Evolutionary conservation across 2,113 vertebrate species (phyloP), one percentile per base, ranked within the genome.

Genomic region (Antennarius striatus): DNA sequence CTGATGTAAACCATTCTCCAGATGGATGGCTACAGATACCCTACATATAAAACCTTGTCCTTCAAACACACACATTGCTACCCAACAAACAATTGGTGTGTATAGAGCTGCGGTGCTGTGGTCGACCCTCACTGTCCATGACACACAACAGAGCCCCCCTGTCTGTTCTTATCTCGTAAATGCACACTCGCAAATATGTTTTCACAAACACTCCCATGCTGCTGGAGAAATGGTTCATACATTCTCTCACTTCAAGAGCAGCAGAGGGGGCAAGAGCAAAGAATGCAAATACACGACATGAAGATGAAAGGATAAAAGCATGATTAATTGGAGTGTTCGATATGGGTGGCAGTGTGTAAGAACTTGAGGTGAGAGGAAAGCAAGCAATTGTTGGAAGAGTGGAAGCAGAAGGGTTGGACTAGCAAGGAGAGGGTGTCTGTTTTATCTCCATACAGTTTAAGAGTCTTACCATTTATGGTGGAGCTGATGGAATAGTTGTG

Each of bases 401-500:
- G 70, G 59, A 59, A 50, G 59, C 13, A 22, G 63, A 75, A 4
- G 36, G 61, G 47, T 55, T 54, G 70, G 66, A 61, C 17, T 22
- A 55, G 28, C 36, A 47, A 57, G 63, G 58, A 57, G 62, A 81
- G 48, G 53, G 73, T 48, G 83, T 82, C 75, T 86, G 84, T 73
- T 87, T 76, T 85, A 84, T 82, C 79, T 43, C 67, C 7, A 4
- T 45, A 16, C 74, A 75, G 78, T 79, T 86, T 77, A 84, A 90
- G 82, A 82, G 74, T 0, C 6, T 82, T 83, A 79, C 90, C 93
- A 92, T 92, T 89, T 91, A 92, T 81, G 92, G 91, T 83, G 83
- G 79, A 90, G 71, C 91, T 89, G 90, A 89, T 88, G 90, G 86
- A 91, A 86, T 88, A 84, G 66, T 77, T 89, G 89, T 88, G 81